Conservation (phyloP, 2,113 vertebrate species). For the Onychorhynchus coronatus region DNA sequence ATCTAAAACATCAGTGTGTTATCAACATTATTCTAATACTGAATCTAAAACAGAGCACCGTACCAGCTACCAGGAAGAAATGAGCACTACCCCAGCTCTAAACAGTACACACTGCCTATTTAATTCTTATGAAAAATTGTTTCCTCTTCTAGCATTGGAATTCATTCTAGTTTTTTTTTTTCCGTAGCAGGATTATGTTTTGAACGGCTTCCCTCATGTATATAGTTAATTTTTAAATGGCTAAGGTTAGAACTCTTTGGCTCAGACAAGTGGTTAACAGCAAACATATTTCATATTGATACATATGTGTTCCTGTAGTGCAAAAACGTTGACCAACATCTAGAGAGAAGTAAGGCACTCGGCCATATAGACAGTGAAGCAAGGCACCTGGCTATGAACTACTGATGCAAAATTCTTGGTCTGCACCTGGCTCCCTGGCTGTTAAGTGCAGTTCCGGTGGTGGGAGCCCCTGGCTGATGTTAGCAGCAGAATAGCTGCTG, state of each 20-base stretch:
- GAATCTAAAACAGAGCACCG: neutral
- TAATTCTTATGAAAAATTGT: neutral
- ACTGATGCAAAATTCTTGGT: fast-evolving
- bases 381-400: neutral
- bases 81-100: fast-evolving
- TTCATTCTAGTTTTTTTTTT: neutral
- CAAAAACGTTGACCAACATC: neutral
- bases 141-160: neutral
- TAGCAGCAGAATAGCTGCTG: neutral
- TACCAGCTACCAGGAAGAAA: neutral
- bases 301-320: neutral
- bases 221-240: neutral
- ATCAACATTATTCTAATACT: neutral
- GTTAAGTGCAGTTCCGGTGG: neutral
- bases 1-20: neutral
- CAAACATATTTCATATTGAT: neutral
- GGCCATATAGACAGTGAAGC: neutral
- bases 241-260: neutral
- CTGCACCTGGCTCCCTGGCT: neutral
- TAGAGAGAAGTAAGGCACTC: neutral
- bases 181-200: neutral
- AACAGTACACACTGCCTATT: neutral
- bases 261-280: neutral
- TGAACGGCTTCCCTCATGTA: neutral
- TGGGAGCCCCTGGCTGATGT: neutral